Evolutionary conservation across 2,113 vertebrate species (phyloP), one percentile per base, ranked within the genome.

Genomic region (Caranx melampygus): DNA sequence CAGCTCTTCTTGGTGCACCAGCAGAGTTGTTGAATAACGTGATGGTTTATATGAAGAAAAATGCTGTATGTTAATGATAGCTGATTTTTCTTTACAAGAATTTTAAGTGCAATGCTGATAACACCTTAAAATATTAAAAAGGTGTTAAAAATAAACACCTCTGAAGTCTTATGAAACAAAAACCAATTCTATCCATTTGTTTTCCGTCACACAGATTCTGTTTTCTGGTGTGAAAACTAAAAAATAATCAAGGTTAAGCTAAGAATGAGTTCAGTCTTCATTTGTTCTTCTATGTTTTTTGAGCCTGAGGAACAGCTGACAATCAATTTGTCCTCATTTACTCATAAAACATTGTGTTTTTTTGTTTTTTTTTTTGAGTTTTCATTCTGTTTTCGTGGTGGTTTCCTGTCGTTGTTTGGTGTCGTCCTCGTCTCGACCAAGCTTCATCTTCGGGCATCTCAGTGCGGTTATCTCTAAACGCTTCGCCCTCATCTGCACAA

Each of bases 241-340:
- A 16, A 63, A 69, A 58, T 51, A 65, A 15, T 72, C 11, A 14
- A 20, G 7, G 16, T 51, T 9, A 51, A 21, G n/a, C 1, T 54
- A 54, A 21, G 20, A 54, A 11, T 54, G 21, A n/a, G 14, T 49
- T 15, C 18, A 49, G 37, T 31, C 47, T 72, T 83, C 1, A 37
- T 65, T 78, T 40, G 31, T 42, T 45, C 44, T 13, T 67, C 3
- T 1, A 8, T 15, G 34, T 12, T 67, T 82, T 77, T 61, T 52
- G 37, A 61, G 15, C 13, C 60, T 5, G n/a, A 79, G 58, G 34
- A 76, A 79, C 49, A 60, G 73, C 79, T 69, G 91, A 91, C 91
- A 92, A 90, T 92, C 90, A 90, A 79, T 73, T 74, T 60, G 7
- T 65, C 14, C 34, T 18, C 0, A 62, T 45, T 65, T 52, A 47